Evolutionary conservation across 1,140 invertebrate species (phyloP), one percentile per base, ranked within the genome.

Genomic region (Eupristina koningsbergeri): DNA sequence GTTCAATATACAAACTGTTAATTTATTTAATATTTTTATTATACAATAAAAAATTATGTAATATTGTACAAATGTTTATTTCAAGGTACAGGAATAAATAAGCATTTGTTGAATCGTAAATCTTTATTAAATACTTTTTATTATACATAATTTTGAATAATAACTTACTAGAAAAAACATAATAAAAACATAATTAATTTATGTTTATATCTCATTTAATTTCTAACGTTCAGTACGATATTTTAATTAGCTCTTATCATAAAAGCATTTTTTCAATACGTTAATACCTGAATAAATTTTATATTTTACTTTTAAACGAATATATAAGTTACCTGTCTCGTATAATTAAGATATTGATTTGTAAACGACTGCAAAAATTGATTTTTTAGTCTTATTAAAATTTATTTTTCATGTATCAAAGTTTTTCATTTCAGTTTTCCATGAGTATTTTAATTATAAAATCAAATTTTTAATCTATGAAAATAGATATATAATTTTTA

Each of bases 351-450:
- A 58, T 80, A 80, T 79, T 53, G 64, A 80, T 71, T 58, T 29
- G 29, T 36, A 53, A 71, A 80, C 50, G 78, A 69, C 58, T 29
- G 34, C 6, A 31, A 50, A 50, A 22, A 79, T 79, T 79, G 63
- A 79, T 79, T 79, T 69, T 79, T 26, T 34, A 45, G 29, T 22
- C 6, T 50, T 74, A 74, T 74, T 74, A 74, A 74, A 74, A 74
- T 50, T 50, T 31, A 74, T 31, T 13, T 74, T 50, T 31, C 29
- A 17, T 86, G 82, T 75, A 50, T 63, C 53, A 80, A 75, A 47
- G 84, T 84, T 85, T 81, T 88, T 87, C 64, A 84, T 80, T 58
- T 71, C 41, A 71, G 19, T 41, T 71, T n/a, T 0, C 19, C 3
- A 26, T 41, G 19, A n/a, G 9, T 71, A 71, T 71, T 71, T 0